These are phyloP conservation scores for Alentia gelatinosa DNA, from an alignment of 2,888 invertebrate species.

Conservation along the genomic window DNA sequence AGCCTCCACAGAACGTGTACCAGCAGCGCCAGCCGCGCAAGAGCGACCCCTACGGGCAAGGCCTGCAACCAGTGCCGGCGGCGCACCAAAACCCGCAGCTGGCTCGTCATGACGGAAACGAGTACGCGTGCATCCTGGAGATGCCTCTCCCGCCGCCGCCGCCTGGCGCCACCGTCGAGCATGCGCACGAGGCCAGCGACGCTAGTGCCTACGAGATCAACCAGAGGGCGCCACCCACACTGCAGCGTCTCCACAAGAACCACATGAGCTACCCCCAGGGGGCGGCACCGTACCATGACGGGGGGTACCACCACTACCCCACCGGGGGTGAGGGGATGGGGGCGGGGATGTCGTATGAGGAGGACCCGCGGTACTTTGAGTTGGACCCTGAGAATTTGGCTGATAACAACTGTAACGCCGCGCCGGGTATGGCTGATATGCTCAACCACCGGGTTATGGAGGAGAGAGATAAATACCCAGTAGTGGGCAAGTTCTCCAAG, in stretches of 20 bases:
- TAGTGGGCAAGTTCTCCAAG: not conserved
- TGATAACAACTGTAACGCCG: constrained; percentile 22
- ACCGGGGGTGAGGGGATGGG: not conserved
- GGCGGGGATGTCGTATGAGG: not conserved
- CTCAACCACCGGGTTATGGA: constrained; percentile 20
- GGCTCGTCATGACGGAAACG: constrained; percentile 53
- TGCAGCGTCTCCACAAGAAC: constrained; percentile 27
- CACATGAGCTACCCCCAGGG: not conserved
- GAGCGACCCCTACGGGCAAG: constrained; percentile 38
- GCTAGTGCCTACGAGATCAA: constrained; percentile 29
- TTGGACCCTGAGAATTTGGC: constrained; percentile 46
- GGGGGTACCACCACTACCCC: not conserved
- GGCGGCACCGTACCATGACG: not conserved
- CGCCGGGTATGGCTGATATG: constrained; percentile 7
- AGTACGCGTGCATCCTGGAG: constrained; percentile 56
- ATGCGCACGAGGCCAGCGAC: not conserved
- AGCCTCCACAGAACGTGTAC: constrained; percentile 46
- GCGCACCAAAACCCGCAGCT: constrained; percentile 37
- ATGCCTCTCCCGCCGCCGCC: constrained; percentile 55
- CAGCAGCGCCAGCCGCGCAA: constrained; percentile 41
- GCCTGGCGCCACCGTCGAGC: not conserved
- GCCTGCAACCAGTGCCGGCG: not conserved
- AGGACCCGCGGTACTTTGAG: constrained; percentile 55
- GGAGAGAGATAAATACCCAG: constrained; percentile 12
- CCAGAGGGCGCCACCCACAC: constrained; percentile 41